Evolutionary conservation across 2,113 vertebrate genomes (phyloP), one percentile per base, ranked within the genome.

Genomic region (Pteronura brasiliensis): DNA sequence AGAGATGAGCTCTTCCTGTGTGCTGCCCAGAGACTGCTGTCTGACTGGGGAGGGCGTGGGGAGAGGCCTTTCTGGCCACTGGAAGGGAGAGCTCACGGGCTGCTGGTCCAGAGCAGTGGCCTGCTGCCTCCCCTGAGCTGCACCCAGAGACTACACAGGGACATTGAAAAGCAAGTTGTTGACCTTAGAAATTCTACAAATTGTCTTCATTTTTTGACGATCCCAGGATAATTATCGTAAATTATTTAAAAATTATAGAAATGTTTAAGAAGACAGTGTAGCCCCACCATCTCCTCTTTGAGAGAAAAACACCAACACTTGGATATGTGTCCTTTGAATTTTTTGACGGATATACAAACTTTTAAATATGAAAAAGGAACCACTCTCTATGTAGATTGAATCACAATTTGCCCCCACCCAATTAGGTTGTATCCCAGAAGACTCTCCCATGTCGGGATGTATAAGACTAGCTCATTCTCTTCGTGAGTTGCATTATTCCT

Each of bases 1-100:
- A 97, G 74, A 80, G 91, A 88, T 57, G 61, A 94, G 82, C 18
- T 52, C 67, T 97, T 92, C 89, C 86, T 77, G 21, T 67, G 52
- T 15, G 4, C 77, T 59, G 74, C 81, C 82, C 18, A 6, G 55
- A 83, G 90, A 76, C 84, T 44, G 15, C 36, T 49, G 8, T 55
- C 81, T 91, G 88, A n/a, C 59, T 77, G 81, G 31, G 25, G 2
- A 59, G 65, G 25, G 59, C n/a, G 42, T 21, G 14, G 74, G 47
- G 84, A 52, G 63, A 63, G 47, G 13, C 2, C 36, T 21, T 52
- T 80, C 81, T 57, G 61, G 65, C 15, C 81, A 17, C 13, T 3
- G 3, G 8, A 13, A 42, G 21, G n/a, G 86, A 55, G 23, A 44
- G 2, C 2, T 44, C 47, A 18, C 23, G 9, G 57, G 34, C 9